phyloP scores from a whole-genome alignment of 2,888 invertebrate species.

The Drosophila parthenogenetica region DNA sequence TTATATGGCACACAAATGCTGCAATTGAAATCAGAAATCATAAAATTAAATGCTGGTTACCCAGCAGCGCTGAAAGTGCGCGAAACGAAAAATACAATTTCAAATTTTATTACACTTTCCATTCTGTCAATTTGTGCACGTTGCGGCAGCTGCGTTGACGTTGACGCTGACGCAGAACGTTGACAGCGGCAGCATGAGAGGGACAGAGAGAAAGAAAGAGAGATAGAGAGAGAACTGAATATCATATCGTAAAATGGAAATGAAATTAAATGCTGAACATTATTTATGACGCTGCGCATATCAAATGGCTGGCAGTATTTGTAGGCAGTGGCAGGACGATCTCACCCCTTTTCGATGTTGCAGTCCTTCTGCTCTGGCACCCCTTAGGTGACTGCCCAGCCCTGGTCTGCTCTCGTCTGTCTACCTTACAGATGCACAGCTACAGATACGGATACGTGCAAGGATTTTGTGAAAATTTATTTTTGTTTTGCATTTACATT shows the following conservation, averaged over 20 bases:
- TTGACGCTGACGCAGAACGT: not conserved
- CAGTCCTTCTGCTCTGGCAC: constrained; percentile 44
- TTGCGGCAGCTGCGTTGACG: constrained; percentile 39
- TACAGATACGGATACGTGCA: constrained; percentile 65
- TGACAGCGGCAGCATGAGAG: not conserved
- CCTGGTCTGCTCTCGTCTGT: constrained; percentile 13
- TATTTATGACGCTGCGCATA: constrained; percentile 79
- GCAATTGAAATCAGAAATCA: constrained; percentile 65
- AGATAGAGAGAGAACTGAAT: constrained; percentile 46
- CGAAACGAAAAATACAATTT: constrained; percentile 71
- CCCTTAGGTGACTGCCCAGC: constrained; percentile 45
- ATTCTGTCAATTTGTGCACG: constrained; percentile 65
- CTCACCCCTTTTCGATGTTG: constrained; percentile 19
- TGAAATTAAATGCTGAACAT: constrained; percentile 81
- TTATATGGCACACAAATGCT: constrained; percentile 60
- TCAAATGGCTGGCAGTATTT: constrained; percentile 67
- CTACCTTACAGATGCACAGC: constrained; percentile 60
- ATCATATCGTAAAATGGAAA: constrained; percentile 81
- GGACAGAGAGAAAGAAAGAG: constrained; percentile 6
- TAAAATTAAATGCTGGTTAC: constrained; percentile 65
- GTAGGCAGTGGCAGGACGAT: constrained; percentile 12
- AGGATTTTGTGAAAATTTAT: constrained; percentile 71
- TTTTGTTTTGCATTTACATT: constrained; percentile 74
- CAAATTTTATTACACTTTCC: constrained; percentile 77
- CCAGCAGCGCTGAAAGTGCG: constrained; percentile 45